Conservation (phyloP, 1,140 invertebrate genomes). For the Periplaneta americana region DNA sequence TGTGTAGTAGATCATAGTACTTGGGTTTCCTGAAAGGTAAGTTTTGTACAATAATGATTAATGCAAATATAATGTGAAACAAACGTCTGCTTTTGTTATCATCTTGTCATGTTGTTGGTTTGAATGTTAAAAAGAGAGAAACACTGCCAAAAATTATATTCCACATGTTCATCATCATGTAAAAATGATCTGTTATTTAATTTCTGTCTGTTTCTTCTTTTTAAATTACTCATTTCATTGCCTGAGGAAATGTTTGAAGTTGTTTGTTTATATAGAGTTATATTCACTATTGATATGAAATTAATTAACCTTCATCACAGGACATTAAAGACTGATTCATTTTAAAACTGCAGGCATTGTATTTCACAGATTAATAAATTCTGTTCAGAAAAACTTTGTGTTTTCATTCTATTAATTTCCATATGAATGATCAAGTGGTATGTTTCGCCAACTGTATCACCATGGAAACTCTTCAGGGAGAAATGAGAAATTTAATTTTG, state of each 20-base stretch:
- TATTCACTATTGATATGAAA: too few species aligned
- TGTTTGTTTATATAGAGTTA: too few species aligned
- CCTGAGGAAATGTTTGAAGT: too few species aligned
- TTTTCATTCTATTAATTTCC: slow-evolving; percentile 6
- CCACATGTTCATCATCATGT: too few species aligned
- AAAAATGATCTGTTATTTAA: neutral
- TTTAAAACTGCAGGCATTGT: neutral
- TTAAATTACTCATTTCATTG: too few species aligned
- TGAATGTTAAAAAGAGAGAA: neutral
- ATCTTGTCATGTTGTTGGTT: neutral
- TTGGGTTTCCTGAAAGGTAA: neutral
- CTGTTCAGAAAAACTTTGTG: neutral
- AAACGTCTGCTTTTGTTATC: neutral
- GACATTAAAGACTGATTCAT: neutral
- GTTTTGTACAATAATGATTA: neutral
- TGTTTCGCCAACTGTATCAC: too few species aligned
- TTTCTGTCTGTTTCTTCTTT: neutral
- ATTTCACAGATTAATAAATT: neutral
- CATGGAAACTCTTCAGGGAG: neutral
- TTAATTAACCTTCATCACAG: too few species aligned
- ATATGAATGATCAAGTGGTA: too few species aligned
- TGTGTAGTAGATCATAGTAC: too few species aligned
- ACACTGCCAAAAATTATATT: neutral
- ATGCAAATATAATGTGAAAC: neutral
- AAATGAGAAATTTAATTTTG: neutral